phyloP scores from a whole-genome alignment of 1,140 invertebrate species.

The Brachionus rotundiformis region DNA sequence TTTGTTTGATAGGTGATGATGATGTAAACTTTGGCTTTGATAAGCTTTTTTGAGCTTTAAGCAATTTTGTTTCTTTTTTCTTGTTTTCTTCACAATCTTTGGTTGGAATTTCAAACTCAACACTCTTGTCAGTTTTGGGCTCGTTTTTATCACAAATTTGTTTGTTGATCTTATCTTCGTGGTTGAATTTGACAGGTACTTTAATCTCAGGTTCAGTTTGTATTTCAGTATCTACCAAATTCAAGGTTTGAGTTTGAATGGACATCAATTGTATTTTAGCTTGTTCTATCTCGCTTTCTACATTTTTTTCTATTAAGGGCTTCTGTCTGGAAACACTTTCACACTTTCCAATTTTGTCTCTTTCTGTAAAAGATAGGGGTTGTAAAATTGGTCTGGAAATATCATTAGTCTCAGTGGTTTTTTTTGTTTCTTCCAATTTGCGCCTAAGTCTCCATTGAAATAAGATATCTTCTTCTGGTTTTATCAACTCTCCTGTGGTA shows the following conservation, averaged over 20 bases:
- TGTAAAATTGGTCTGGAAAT: neutral
- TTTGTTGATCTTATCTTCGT: neutral
- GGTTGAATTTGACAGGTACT: neutral
- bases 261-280: neutral
- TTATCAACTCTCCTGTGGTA: neutral
- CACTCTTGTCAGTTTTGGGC: neutral
- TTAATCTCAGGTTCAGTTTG: neutral
- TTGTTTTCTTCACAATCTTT: neutral
- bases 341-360: neutral
- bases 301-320: neutral
- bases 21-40: slow-evolving; percentile 4
- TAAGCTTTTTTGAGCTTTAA: neutral
- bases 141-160: neutral
- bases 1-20: slow-evolving; percentile 3
- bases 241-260: slow-evolving; percentile 31
- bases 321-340: neutral
- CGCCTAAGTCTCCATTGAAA: slow-evolving; percentile 58
- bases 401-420: neutral
- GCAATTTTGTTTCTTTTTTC: neutral
- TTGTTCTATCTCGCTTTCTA: neutral
- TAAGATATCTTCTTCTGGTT: slow-evolving; percentile 56
- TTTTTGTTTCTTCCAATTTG: slow-evolving; percentile 55
- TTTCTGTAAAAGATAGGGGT: neutral
- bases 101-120: slow-evolving; percentile 24
- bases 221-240: slow-evolving; percentile 10